Evolutionary conservation across 2,888 invertebrate species (phyloP), one percentile per base, ranked within the genome.

Genomic region (Lysandra coridon): DNA sequence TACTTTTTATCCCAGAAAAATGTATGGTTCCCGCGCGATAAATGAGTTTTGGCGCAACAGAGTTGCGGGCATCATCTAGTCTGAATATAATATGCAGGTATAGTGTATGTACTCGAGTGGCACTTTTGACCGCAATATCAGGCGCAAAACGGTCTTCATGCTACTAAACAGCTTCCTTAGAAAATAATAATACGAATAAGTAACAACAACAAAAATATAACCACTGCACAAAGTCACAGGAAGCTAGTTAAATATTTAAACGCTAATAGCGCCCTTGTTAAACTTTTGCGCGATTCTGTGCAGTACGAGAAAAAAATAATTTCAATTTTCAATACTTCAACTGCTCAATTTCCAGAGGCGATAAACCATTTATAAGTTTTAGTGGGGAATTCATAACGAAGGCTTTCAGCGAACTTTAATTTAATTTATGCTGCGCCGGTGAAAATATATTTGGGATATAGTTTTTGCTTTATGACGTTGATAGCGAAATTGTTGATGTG

Each of bases 381-480:
- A 69, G 69, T 69, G 69, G 69, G 30, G 69, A 69, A 69, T 69
- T 69, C 69, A 69, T 69, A 69, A 69, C 69, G 69, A 69, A 69
- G 69, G 4, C 33, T 69, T 69, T 69, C 69, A 69, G 33, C 69
- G 69, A 37, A 69, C 69, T 69, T 69, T 69, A 69, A 69, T 69
- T 69, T 69, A 69, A 69, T 69, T 69, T 69, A 69, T 37, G 4
- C 69, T 33, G 33, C 14, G 69, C 69, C 69, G 33, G 69, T 69
- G 12, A 69, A 69, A 49, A 69, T 69, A 17, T 69, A 69, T 37
- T 69, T 37, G 69, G 69, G 17, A 33, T 69, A 37, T 69, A 69
- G 33, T 69, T 69, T 69, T 69, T 69, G 33, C 69, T 69, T 64
- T 64, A 30, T 30, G 23, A 23, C 30, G 64, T 69, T 33, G 69